Conservation (phyloP, 2,797 vertebrate species). For the Lycodopsis pacificus region DNA sequence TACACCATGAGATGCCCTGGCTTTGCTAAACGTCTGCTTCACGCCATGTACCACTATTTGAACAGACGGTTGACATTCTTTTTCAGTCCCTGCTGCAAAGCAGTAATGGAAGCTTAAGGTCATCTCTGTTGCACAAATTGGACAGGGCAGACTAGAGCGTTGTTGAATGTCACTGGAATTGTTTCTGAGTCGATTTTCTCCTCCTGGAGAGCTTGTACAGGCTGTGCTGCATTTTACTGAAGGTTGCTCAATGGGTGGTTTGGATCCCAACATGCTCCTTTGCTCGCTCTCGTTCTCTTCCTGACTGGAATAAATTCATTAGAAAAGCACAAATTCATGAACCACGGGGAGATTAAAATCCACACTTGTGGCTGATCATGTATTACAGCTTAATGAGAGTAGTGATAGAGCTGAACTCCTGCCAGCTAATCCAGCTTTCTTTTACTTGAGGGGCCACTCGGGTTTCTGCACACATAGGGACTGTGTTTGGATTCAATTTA, state of each 20-base stretch:
- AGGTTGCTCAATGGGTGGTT: conserved; percentile 69
- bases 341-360: conserved; percentile 51
- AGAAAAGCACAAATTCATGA: conserved; percentile 23
- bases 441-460: conserved; percentile 57
- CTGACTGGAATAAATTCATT: conserved; percentile 48
- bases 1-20: conserved; percentile 51
- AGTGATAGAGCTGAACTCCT: conserved; percentile 54
- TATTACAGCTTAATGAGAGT: conserved; percentile 47
- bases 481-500: conserved; percentile 48
- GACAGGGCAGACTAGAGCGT: conserved; percentile 46
- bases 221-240: conserved; percentile 51
- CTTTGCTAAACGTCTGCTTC: conserved; percentile 55
- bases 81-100: conserved; percentile 47
- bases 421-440: conserved; percentile 49
- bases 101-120: conserved; percentile 42
- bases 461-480: conserved; percentile 55
- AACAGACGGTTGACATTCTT: conserved; percentile 54
- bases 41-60: conserved; percentile 57
- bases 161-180: conserved; percentile 41
- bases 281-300: conserved; percentile 19
- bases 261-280: conserved; percentile 44
- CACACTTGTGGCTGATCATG: conserved; percentile 58
- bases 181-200: conserved; percentile 52
- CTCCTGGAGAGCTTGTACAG: conserved; percentile 42
- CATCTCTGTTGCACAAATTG: conserved; percentile 59